Base-by-base conservation (phyloP, 2,888 invertebrate species). In the Exocentrus adspersus region DNA sequence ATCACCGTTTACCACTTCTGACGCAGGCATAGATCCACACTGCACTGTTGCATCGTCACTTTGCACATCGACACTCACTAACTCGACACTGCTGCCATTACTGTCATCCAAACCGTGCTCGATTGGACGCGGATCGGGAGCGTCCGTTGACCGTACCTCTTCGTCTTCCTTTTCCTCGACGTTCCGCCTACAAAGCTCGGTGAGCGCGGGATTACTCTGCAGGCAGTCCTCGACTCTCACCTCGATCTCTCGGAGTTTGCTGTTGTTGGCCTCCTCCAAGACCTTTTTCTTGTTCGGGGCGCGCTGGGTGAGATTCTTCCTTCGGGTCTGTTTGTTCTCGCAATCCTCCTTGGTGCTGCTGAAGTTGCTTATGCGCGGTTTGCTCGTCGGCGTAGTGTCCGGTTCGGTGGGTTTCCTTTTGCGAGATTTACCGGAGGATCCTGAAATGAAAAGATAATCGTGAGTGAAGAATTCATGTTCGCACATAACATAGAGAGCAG, bases 181-280 rank as follows among this genome's bases (percentile, higher is more conserved):
- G 51, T 70, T 65, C 20, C 53, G 62, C 28, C 62, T 56, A 37
- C 64, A 69, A 65, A 77, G 69, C 60, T 74, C 74, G 62, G 78
- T 76, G 70, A 78, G 75, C 59, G 72, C 71, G 6, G 75, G 70
- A 65, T 75, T 75, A 70, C 75, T 78, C 70, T 80, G 80, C 73
- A 82, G 77, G 72, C 83, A 82, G 72, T 82, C 80, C 72, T 83
- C 82, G 20, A 82, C 80, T 42, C 81, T 77, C 53, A 82, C 77
- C 69, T 81, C 80, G 62, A 83, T 79, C 65, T 82, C 79, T 69
- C 82, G 77, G 72, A 83, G 79, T 72, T 84, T 83, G 66, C 82
- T 81, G 70, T 82, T 83, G 72, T 80, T 83, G 30, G 81, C 80
- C 66, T 82, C 83, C 70, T 84, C 83, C 61, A 82, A 74, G 59